A percentile compares a stretch with the other conserved stretches of the same genome.
Conservation (phyloP, 1,140 invertebrate species). For the Stenopsyche tienmushanensis region DNA sequence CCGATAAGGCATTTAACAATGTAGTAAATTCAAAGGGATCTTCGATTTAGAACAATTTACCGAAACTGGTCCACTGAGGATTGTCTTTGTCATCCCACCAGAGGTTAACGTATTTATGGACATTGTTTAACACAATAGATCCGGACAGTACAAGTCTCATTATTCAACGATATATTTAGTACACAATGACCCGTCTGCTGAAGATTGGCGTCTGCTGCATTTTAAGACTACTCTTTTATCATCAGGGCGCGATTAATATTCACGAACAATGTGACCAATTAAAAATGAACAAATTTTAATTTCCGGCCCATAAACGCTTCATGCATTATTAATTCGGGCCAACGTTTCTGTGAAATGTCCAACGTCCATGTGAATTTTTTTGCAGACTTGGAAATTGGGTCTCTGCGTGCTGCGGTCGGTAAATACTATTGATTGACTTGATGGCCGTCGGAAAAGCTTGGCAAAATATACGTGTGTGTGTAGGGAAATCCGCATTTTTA, state of each 20-base stretch:
- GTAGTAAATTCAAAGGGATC: no score
- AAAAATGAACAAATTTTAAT: conserved; percentile 27
- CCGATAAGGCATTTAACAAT: no score
- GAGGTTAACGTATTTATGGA: neutral
- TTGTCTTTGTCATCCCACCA: neutral
- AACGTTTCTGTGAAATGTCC: conserved; percentile 20
- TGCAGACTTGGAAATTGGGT: conserved; percentile 4
- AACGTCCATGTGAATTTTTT: conserved; percentile 17
- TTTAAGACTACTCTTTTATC: no score
- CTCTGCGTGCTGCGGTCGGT: conserved; percentile 4
- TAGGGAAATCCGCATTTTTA: no score
- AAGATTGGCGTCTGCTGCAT: neutral
- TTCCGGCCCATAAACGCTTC: conserved; percentile 24
- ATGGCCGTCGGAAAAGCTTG: neutral
- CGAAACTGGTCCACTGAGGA: no score
- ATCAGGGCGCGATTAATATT: neutral
- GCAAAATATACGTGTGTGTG: no score
- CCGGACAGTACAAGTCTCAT: neutral
- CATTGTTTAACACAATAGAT: neutral
- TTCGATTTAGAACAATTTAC: no score
- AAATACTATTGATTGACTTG: neutral
- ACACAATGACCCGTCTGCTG: neutral
- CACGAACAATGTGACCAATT: conserved; percentile 2
- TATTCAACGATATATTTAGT: neutral
- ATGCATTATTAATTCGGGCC: conserved; percentile 14